These are phyloP conservation scores for Parelbella ahira DNA, from an alignment of 2,888 invertebrate species.

Conservation along the genomic window DNA sequence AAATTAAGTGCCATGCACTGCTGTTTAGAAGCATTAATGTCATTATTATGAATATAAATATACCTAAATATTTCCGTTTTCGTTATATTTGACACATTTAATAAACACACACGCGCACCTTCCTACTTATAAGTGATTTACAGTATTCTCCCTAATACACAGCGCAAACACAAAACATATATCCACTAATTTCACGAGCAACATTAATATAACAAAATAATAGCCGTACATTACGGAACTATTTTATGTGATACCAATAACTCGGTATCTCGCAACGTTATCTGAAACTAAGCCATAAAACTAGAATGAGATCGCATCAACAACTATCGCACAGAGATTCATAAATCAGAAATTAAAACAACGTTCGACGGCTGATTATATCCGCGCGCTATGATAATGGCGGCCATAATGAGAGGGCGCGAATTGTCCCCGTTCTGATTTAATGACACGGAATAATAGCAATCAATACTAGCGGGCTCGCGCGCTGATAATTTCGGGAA, in stretches of 20 bases:
- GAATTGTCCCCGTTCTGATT: constrained; percentile 67
- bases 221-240: too few species aligned
- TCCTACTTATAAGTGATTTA: too few species aligned
- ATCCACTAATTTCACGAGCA: too few species aligned
- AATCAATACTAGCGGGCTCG: constrained; percentile 51
- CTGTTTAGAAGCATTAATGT: too few species aligned
- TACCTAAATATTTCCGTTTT: too few species aligned
- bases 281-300: constrained; percentile 50
- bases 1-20: too few species aligned
- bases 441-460: constrained; percentile 71
- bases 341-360: constrained; percentile 64
- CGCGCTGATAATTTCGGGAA: constrained; percentile 21
- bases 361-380: constrained; percentile 58
- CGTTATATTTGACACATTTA: too few species aligned
- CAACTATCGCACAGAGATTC: constrained; percentile 54
- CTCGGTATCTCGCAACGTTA: constrained; percentile 36
- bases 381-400: constrained; percentile 53
- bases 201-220: too few species aligned
- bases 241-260: constrained; percentile 22
- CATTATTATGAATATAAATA: too few species aligned
- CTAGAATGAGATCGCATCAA: constrained; percentile 62
- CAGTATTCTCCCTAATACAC: too few species aligned
- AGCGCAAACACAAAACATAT: too few species aligned
- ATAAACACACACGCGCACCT: too few species aligned
- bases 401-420: constrained; percentile 56